A percentile compares a stretch with the other conserved stretches of the same genome.
Evolutionary conservation across 1,140 invertebrate species (phyloP).

Genomic region (Drosophila biarmipes): DNA sequence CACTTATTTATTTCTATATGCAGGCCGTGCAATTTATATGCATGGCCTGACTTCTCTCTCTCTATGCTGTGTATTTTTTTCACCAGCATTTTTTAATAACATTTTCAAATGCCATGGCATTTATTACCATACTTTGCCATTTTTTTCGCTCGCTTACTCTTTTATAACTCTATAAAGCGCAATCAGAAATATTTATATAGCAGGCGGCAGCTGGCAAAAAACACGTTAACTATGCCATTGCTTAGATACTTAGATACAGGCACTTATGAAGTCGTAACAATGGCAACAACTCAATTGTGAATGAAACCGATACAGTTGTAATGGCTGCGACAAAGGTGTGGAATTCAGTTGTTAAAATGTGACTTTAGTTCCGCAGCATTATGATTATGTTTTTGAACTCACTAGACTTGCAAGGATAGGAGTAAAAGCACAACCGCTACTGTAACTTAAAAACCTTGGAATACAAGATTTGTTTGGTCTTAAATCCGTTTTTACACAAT

Average conservation of each 20-base stretch:
- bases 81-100: conserved; percentile 57
- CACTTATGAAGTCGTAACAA: conserved; percentile 51
- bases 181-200: conserved; percentile 59
- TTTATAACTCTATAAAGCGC: conserved; percentile 71
- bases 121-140: conserved; percentile 75
- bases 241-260: conserved; percentile 60
- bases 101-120: conserved; percentile 81
- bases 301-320: conserved; percentile 53
- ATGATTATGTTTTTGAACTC: neutral
- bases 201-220: conserved; percentile 26
- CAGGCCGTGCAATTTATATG: conserved; percentile 71
- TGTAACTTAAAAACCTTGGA: no score
- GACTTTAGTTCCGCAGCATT: conserved; percentile 4
- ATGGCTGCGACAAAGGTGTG: conserved; percentile 26
- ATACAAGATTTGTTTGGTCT: no score
- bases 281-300: conserved; percentile 52
- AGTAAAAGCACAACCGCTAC: no score
- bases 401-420: no score
- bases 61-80: conserved; percentile 24
- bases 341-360: conserved; percentile 23
- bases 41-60: conserved; percentile 60
- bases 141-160: conserved; percentile 44
- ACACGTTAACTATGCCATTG: conserved; percentile 64
- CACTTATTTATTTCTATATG: conserved; percentile 66
- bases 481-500: neutral